Evolutionary conservation across 1,140 invertebrate species (phyloP), one percentile per base, ranked within the genome.

Genomic region (Anagrus nilaparvatae): DNA sequence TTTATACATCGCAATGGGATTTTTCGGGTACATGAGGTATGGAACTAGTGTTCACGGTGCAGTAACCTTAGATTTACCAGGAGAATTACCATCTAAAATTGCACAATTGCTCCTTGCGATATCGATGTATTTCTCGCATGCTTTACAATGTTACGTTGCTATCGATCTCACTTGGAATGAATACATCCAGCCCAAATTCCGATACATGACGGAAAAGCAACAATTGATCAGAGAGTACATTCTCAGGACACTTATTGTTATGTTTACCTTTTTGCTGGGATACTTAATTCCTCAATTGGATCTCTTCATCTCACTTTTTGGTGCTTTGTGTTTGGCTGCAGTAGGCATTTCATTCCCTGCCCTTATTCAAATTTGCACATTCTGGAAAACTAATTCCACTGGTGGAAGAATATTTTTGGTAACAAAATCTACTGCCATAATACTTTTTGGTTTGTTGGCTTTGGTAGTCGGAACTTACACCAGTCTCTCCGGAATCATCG

Each of bases 321-420:
- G 92, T 19, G 87, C 91, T 0, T 65, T 93, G 1, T 85, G 82
- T 47, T 73, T 90, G 7, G 87, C 87, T 7, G 81, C 83, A 0
- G 67, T 94, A 17, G 89, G 90, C 0, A 66, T 95, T 12, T 85
- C 87, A 2, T 86, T 94, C 56, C 92, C 91, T n/a, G 86, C 89
- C 1, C 67, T 91, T 30, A 87, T 95, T 47, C 74, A 84, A 44
- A 73, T 71, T 16, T 78, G 74, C 56, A 75, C 78, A 0, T 75
- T 73, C 49, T 81, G 81, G 81, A 71, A 77, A 54, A 61, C 70
- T 46, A 65, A 61, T 18, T 61, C 63, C 0, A 47, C 52, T 36
- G 49, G 63, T 24, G 56, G 71, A 48, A 63, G 72, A 53, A 54
- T 63, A 16, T 52, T 69, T 8, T 72, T 77, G 67, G 45, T 74